Base-by-base conservation (phyloP, 92 coral and sea anemone genomes). In the Actinernus sp. region DNA sequence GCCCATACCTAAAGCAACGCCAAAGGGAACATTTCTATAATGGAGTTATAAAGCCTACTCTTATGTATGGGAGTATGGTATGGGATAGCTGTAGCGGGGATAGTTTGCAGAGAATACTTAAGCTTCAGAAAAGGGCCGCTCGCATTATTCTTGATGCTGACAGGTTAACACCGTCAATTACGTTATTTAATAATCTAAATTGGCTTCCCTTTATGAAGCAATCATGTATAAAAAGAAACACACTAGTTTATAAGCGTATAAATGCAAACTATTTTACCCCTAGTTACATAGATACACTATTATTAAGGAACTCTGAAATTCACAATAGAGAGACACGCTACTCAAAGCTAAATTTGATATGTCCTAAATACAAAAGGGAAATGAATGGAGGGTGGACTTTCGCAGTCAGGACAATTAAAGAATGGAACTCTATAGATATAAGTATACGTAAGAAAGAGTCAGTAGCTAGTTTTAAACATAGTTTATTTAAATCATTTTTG, bases 51-150 rank as follows among this genome's bases (percentile, higher is more conserved):
- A 71, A 71, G 31, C 62, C 80, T 13, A 29, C 46, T 11, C 20
- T 71, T 1, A 12, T 36, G 4, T 61, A 61, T 24, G 72, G 62
- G 7, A 21, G 27, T 37, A 25, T 13, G 3, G 31, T 40, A 0
- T 70, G 58, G 78, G 10, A 54, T 55, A 39, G 65, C 2, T 9
- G 55, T 26, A 38, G 55, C 3, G 43, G 44, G 38, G 27, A 24
- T 13, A 11, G 22, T 27, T 4, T 21, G 32, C 21, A 56, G 14
- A 38, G 43, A 26, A 61, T 73, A 12, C 51, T 61, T 37, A 36
- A 26, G 21, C 21, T 73, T 19, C 81, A 73, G 41, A 58, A 71
- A 71, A 41, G 59, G 39, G 79, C 66, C 2, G 77, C 77, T 11
- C 54, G 77, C 34, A 59, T 71, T 13, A 71, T 57, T 20, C 16